phyloP scores from a whole-genome alignment of 2,797 vertebrate species.

The Selene dorsalis region DNA sequence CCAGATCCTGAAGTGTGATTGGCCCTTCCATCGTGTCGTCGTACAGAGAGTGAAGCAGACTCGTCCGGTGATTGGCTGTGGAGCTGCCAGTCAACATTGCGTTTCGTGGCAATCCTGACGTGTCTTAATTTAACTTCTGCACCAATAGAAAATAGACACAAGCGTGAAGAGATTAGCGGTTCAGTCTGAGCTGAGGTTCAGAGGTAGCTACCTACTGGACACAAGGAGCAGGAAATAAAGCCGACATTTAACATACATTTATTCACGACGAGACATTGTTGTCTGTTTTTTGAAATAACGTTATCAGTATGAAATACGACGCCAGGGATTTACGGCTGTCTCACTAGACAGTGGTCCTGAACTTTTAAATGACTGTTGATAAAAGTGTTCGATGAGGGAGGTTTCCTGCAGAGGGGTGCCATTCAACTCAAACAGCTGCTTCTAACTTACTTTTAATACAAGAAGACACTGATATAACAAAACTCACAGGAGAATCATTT shows the following conservation, averaged over 20 bases:
- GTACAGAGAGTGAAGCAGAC: rapidly evolving
- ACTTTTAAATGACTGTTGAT: neutral
- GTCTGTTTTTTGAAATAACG: neutral
- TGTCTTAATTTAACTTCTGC: slow-evolving; percentile 42
- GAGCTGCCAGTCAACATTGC: slow-evolving; percentile 54
- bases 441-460: neutral
- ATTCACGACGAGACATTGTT: no score
- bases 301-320: no score
- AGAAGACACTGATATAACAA: neutral
- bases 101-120: slow-evolving; percentile 72
- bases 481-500: neutral
- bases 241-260: neutral
- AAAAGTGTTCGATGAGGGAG: neutral
- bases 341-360: neutral
- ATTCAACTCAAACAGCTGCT: neutral
- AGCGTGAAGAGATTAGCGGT: slow-evolving; percentile 52
- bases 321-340: no score
- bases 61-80: slow-evolving; percentile 60
- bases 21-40: slow-evolving; percentile 36
- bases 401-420: neutral
- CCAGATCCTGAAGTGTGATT: slow-evolving; percentile 68
- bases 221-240: no score
- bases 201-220: neutral
- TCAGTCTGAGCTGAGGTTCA: neutral
- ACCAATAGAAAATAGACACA: slow-evolving; percentile 71